These are phyloP conservation scores for Carcharodon carcharias DNA, from an alignment of 2,797 vertebrate genomes.

Conservation along the genomic window DNA sequence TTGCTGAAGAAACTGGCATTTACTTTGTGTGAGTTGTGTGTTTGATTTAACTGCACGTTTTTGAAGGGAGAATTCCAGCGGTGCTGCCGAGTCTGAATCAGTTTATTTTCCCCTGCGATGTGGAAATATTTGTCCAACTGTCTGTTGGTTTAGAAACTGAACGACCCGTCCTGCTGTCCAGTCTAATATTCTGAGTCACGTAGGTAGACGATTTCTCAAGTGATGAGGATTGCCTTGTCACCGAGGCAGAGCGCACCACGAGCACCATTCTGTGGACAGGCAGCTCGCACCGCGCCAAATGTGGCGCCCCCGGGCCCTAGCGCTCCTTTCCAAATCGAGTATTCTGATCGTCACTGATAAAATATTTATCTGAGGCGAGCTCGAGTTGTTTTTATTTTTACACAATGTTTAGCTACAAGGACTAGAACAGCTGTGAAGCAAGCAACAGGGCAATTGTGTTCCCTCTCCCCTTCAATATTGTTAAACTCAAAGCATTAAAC, in stretches of 20 bases:
- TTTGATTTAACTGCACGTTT: slow-evolving; percentile 25
- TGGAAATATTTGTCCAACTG: slow-evolving; percentile 48
- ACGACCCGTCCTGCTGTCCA: slow-evolving; percentile 5
- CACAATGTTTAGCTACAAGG: no score
- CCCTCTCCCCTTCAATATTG: background rate
- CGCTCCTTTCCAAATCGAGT: background rate
- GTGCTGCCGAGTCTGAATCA: slow-evolving; percentile 13
- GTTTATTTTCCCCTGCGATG: slow-evolving; percentile 39
- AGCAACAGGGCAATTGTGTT: background rate
- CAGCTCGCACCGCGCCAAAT: background rate
- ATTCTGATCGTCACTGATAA: background rate
- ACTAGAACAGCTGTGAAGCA: background rate
- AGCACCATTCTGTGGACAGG: no score
- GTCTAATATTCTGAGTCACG: slow-evolving; percentile 41
- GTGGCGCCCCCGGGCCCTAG: slow-evolving; percentile 2
- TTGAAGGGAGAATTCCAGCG: slow-evolving; percentile 20
- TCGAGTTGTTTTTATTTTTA: background rate
- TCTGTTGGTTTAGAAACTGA: slow-evolving; percentile 45
- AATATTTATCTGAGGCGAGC: background rate
- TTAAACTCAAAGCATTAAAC: background rate
- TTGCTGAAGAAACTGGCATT: background rate
- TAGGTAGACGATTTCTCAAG: slow-evolving; percentile 44
- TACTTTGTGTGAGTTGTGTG: slow-evolving; percentile 12
- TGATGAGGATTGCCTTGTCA: slow-evolving; percentile 44
- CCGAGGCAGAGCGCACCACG: background rate